Evolutionary conservation across 2,888 invertebrate genomes (phyloP).

Genomic region (Mystacides longicornis): DNA sequence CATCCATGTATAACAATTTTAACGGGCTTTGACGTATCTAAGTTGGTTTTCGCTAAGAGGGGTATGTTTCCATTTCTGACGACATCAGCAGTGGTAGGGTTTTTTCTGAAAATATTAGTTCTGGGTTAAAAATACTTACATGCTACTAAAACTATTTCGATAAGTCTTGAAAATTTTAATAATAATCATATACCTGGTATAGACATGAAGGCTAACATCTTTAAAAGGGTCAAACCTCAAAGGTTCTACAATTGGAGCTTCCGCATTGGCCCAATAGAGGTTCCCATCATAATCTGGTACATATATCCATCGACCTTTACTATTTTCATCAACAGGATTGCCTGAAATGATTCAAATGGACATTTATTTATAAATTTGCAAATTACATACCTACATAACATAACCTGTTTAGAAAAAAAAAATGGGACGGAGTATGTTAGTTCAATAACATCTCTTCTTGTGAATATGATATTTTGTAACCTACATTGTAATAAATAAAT

Average conservation of each 20-base stretch:
- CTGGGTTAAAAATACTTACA: too few species aligned
- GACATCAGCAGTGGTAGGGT: neutral
- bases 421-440: too few species aligned
- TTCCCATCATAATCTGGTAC: neutral
- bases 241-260: neutral
- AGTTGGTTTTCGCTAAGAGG: slow-evolving; percentile 29
- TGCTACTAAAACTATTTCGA: too few species aligned
- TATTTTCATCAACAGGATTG: too few species aligned
- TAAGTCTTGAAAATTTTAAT: too few species aligned
- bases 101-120: neutral
- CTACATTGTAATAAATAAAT: too few species aligned
- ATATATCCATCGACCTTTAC: neutral
- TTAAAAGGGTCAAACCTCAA: neutral
- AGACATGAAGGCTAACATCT: neutral
- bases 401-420: too few species aligned
- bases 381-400: too few species aligned
- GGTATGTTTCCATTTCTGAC: neutral
- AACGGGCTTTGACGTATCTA: slow-evolving; percentile 29
- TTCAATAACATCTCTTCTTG: too few species aligned
- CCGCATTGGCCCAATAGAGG: neutral
- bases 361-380: too few species aligned
- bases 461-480: too few species aligned
- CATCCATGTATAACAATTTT: slow-evolving; percentile 38
- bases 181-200: neutral
- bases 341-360: too few species aligned